These are phyloP conservation scores for Cossypha heuglini DNA, from an alignment of 2,797 vertebrate species.

Conservation along the genomic window DNA sequence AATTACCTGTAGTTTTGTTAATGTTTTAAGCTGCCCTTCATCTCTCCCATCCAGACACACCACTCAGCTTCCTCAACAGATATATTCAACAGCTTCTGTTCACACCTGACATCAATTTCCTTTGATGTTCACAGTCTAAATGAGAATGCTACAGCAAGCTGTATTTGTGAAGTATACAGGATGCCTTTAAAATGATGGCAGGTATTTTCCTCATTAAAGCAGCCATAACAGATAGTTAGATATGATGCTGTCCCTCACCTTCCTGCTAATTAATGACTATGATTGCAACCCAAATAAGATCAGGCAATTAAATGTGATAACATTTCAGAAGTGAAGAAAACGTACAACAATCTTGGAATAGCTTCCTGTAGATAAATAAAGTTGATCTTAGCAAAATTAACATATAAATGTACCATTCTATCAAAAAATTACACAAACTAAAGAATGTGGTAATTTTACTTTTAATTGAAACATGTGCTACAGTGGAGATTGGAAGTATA, in stretches of 20 bases:
- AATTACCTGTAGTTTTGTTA: slow-evolving; percentile 83
- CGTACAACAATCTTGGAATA: slow-evolving; percentile 77
- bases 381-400: slow-evolving; percentile 81
- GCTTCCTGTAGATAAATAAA: slow-evolving; percentile 80
- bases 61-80: slow-evolving; percentile 78
- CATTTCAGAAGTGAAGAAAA: slow-evolving; percentile 84
- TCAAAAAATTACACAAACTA: slow-evolving; percentile 68
- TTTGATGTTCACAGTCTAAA: slow-evolving; percentile 90
- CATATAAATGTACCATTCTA: slow-evolving; percentile 81
- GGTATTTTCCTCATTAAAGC: slow-evolving; percentile 86
- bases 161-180: slow-evolving; percentile 81
- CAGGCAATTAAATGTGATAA: slow-evolving; percentile 93
- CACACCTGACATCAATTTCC: slow-evolving; percentile 87
- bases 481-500: slow-evolving; percentile 26
- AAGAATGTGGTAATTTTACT: slow-evolving; percentile 75
- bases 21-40: slow-evolving; percentile 82
- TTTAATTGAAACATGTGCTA: slow-evolving; percentile 75
- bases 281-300: slow-evolving; percentile 88
- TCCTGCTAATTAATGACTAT: slow-evolving; percentile 89
- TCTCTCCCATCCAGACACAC: slow-evolving; percentile 75
- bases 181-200: slow-evolving; percentile 84
- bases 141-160: slow-evolving; percentile 84
- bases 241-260: slow-evolving; percentile 90
- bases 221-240: slow-evolving; percentile 87
- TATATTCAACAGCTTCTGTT: slow-evolving; percentile 86